Evolutionary conservation across 2,888 invertebrate genomes (phyloP), one percentile per base, ranked within the genome.

Genomic region (Dasypolia templi): DNA sequence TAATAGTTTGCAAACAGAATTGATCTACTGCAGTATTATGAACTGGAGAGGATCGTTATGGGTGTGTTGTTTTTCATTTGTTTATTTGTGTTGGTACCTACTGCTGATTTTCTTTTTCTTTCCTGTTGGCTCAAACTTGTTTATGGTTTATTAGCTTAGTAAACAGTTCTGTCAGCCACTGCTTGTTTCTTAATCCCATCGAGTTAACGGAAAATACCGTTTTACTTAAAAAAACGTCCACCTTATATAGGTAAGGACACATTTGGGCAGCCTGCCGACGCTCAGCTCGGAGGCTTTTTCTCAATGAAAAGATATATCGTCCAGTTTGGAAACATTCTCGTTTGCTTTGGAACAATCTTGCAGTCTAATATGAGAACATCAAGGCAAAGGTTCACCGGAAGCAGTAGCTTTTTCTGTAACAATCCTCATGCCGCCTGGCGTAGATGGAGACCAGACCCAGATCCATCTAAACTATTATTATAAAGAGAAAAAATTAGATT

Each of bases 1-100:
- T 88, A 83, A 84, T 86, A 89, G 89, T 84, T 86, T 77, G 83
- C 79, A 86, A 82, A 80, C 76, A 55, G 58, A 85, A 82, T 82
- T 79, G 56, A 22, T 56, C 32, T 56, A 32, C 56, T 32, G 56
- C 56, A 56, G 56, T 56, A 12, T 56, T 56, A 22, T 56, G 32
- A 32, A 56, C 32, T 56, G 32, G 32, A 22, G 32, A 56, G 56
- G 56, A 11, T 32, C 56, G 11, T 22, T 32, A 32, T 32, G 22
- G 32, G 11, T 56, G 19, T 32, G 11, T 19, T 55, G 9, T 19
- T 19, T 19, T 55, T 55, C 19, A 29, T 29, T 55, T 55, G 55
- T 29, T 29, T 55, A 19, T 53, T 49, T 55, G 29, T 55, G 11
- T 55, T 55, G 17, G 17, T 29, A 29, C 29, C 7, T 3, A 17